A percentile compares a stretch with the other conserved stretches of the same genome.
phyloP scores from a whole-genome alignment of 2,888 invertebrate species.

The Meghimatium bilineatum region DNA sequence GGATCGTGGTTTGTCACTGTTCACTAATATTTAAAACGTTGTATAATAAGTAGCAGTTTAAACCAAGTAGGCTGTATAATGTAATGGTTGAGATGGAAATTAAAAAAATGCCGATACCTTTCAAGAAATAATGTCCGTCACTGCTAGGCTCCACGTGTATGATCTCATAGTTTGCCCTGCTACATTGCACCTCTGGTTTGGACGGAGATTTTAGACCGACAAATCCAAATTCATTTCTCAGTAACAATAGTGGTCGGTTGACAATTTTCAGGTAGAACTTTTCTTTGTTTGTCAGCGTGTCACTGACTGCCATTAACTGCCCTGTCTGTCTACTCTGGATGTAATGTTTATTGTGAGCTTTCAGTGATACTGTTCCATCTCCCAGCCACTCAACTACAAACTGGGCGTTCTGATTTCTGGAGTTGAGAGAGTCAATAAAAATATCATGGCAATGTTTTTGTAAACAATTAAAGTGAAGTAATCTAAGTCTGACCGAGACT shows the following conservation, averaged over 20 bases:
- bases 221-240: conserved; percentile 96
- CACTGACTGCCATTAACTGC: conserved; percentile 92
- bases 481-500: no score
- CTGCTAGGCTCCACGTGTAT: conserved; percentile 90
- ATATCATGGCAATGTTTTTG: not conserved
- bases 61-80: no score
- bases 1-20: no score
- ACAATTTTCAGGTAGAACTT: conserved; percentile 87
- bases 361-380: conserved; percentile 92
- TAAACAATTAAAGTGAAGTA: no score
- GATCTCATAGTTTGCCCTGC: conserved; percentile 95
- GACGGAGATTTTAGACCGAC: conserved; percentile 90
- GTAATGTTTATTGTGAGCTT: conserved; percentile 95
- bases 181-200: conserved; percentile 88
- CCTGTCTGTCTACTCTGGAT: conserved; percentile 95
- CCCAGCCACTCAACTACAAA: conserved; percentile 95
- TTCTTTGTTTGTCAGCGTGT: conserved; percentile 89
- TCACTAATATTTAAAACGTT: no score
- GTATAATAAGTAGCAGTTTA: no score
- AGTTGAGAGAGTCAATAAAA: not conserved
- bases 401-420: conserved; percentile 74
- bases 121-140: conserved; percentile 92
- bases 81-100: no score
- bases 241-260: conserved; percentile 90
- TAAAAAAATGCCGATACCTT: conserved; percentile 84